phyloP scores from a whole-genome alignment of 2,888 invertebrate genomes.

The Campoplex nolae region DNA sequence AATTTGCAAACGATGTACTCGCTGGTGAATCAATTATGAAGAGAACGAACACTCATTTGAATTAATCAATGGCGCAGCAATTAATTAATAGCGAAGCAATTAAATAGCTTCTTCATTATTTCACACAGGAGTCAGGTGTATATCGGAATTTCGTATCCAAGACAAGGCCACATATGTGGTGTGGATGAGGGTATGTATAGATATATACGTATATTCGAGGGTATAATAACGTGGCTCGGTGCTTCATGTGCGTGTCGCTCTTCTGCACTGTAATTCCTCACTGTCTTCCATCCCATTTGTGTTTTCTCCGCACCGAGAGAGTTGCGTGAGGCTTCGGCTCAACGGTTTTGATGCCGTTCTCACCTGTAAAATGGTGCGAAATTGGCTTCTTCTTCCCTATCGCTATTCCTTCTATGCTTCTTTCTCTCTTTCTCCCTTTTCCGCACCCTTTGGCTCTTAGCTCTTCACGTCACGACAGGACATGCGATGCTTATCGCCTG shows the following conservation, averaged over 20 bases:
- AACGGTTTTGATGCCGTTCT: conserved; percentile 70
- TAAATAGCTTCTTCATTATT: conserved; percentile 27
- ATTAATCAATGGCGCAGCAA: background rate
- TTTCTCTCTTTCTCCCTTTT: conserved; percentile 5
- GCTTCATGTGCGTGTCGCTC: conserved; percentile 69
- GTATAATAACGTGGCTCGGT: conserved; percentile 47
- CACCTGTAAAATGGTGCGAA: conserved; percentile 72
- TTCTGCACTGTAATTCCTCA: conserved; percentile 71
- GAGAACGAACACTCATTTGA: background rate
- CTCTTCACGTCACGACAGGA: conserved; percentile 49
- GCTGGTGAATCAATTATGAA: background rate
- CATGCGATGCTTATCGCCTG: conserved; percentile 65
- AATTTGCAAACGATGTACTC: background rate
- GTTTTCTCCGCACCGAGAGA: conserved; percentile 48
- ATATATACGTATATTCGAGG: conserved; percentile 19
- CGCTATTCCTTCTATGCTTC: background rate
- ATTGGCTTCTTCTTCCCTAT: conserved; percentile 61
- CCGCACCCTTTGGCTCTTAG: conserved; percentile 24
- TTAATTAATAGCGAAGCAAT: background rate
- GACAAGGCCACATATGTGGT: background rate
- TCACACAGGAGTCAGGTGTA: background rate
- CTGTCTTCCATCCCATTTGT: conserved; percentile 71
- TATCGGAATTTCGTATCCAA: background rate
- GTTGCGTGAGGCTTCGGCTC: conserved; percentile 69
- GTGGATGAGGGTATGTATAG: background rate